Evolutionary conservation across 2,888 invertebrate genomes (phyloP).

Genomic region (Phania funesta): DNA sequence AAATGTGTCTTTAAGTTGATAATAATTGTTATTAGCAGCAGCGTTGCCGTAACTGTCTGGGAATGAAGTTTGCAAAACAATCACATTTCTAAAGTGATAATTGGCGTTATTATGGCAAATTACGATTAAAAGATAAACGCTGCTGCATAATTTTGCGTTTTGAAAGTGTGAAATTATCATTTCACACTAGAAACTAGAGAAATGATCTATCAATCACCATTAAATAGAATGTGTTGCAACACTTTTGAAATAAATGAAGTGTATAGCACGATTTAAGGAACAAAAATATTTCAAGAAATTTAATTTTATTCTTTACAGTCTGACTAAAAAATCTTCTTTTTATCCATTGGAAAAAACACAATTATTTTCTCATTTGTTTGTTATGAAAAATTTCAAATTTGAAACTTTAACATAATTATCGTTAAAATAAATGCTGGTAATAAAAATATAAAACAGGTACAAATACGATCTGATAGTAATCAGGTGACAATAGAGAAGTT

Average conservation of each 20-base stretch:
- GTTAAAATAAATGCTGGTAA: not conserved
- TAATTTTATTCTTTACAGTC: not conserved
- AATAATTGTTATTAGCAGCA: slow-evolving; percentile 62
- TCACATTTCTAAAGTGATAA: slow-evolving; percentile 36
- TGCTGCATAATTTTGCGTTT: slow-evolving; percentile 10
- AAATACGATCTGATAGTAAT: slow-evolving; percentile 9
- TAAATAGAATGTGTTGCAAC: slow-evolving; percentile 18
- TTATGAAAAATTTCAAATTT: not conserved
- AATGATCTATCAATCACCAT: slow-evolving; percentile 17
- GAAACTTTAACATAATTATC: not conserved
- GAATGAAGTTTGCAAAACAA: not conserved
- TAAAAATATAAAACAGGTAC: not conserved
- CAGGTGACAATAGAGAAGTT: not conserved
- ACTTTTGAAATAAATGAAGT: not conserved
- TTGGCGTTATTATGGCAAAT: slow-evolving; percentile 33
- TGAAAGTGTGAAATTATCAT: slow-evolving; percentile 33
- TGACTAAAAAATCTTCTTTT: not conserved
- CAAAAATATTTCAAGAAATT: not conserved
- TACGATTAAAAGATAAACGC: slow-evolving; percentile 27
- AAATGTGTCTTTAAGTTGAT: slow-evolving; percentile 59
- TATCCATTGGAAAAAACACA: not conserved
- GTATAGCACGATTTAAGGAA: slow-evolving; percentile 12
- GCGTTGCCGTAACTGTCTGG: slow-evolving; percentile 46
- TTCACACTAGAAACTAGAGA: not conserved
- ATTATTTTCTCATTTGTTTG: not conserved